Conservation (phyloP, 2,888 invertebrate species). For the Conus canariensis region DNA sequence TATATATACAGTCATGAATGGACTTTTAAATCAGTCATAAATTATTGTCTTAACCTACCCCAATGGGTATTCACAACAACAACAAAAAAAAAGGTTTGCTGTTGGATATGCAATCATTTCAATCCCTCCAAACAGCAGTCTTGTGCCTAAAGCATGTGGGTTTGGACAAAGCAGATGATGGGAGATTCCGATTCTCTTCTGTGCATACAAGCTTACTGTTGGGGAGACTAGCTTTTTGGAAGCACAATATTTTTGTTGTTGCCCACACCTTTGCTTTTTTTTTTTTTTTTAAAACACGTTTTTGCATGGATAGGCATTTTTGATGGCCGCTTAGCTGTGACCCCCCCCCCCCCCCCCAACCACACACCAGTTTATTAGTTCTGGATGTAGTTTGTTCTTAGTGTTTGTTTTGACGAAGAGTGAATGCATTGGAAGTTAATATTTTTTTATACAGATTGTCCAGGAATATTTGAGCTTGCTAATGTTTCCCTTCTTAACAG, state of each 20-base stretch:
- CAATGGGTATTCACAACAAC: too few relatives aligned
- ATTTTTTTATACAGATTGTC: background rate
- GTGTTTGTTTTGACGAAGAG: background rate
- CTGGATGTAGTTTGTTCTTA: background rate
- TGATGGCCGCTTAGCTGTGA: background rate
- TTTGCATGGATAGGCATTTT: background rate
- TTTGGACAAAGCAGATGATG: too few relatives aligned
- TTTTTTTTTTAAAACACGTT: background rate
- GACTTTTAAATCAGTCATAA: background rate
- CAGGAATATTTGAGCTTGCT: background rate
- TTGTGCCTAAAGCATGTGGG: conserved; percentile 9
- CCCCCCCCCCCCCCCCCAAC: too few relatives aligned
- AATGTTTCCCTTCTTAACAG: background rate
- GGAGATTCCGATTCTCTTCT: background rate
- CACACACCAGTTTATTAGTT: too few relatives aligned
- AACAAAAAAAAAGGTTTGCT: background rate
- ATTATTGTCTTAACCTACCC: too few relatives aligned
- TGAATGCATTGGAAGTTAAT: background rate
- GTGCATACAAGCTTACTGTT: background rate
- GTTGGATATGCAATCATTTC: conserved; percentile 18
- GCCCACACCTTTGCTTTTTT: background rate
- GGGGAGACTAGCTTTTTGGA: background rate
- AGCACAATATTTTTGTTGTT: background rate
- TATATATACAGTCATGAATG: background rate
- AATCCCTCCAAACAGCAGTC: conserved; percentile 8